These are phyloP conservation scores for Glyptemys insculpta DNA, from an alignment of 2,797 vertebrate species.

Conservation along the genomic window DNA sequence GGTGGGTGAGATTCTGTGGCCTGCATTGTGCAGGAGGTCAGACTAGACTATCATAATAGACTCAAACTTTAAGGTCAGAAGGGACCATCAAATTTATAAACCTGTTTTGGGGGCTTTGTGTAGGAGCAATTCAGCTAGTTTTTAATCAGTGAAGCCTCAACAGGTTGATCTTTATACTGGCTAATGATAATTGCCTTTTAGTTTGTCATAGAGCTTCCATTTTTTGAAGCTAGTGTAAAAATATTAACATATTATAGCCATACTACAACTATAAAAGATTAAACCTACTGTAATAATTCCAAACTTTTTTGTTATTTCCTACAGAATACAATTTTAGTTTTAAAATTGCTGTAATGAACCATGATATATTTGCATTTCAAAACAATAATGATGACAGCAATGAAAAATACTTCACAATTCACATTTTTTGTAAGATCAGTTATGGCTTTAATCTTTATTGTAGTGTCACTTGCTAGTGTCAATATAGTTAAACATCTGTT, in stretches of 20 bases:
- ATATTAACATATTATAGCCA: constrained; percentile 13
- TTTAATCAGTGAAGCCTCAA: not conserved
- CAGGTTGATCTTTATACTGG: not conserved
- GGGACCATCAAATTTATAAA: not conserved
- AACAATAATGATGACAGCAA: constrained; percentile 28
- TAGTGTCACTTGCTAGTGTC: constrained; percentile 20
- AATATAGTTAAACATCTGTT: constrained; percentile 12
- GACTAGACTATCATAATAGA: no score
- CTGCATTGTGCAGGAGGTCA: no score
- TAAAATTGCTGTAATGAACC: constrained; percentile 29
- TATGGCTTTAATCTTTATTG: constrained; percentile 45
- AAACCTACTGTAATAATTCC: constrained; percentile 1
- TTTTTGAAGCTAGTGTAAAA: constrained; percentile 3
- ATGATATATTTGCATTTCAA: constrained; percentile 54
- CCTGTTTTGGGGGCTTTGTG: not conserved
- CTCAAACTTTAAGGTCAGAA: no score
- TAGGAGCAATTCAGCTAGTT: not conserved
- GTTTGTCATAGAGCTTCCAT: not conserved
- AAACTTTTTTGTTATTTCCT: not conserved
- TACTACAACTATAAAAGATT: constrained; percentile 13
- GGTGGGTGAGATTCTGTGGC: no score
- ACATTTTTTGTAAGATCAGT: constrained; percentile 31
- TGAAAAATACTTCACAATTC: constrained; percentile 50
- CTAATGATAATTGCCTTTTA: not conserved
- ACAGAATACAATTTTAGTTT: constrained; percentile 10